Evolutionary conservation across 2,888 invertebrate species (phyloP).

Genomic region (Labia minor): DNA sequence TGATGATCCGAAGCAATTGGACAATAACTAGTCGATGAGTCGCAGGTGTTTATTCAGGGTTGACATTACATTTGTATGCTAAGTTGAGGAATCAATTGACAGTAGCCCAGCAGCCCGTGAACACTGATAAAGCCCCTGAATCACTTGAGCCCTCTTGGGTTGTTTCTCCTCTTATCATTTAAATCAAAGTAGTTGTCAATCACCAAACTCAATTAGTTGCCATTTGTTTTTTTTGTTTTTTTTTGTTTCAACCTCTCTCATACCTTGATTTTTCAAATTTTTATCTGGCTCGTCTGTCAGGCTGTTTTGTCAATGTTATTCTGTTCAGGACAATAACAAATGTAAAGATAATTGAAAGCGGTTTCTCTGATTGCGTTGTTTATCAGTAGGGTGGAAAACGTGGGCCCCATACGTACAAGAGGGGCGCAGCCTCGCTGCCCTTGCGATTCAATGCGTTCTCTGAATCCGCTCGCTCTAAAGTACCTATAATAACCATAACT

Average conservation of each 20-base stretch:
- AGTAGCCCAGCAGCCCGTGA: background rate
- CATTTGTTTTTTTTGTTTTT: conserved; percentile 2
- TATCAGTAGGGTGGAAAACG: conserved; percentile 2
- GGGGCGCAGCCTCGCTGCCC: conserved; percentile 1
- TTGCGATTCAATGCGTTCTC: conserved; percentile 2
- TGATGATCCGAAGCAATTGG: too few species aligned
- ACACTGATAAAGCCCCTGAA: background rate
- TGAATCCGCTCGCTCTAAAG: background rate
- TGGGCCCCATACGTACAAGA: conserved; percentile 8
- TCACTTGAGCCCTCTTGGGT: background rate
- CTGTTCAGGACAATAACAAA: conserved; percentile 13
- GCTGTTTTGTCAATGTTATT: background rate
- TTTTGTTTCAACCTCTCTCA: background rate
- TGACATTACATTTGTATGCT: background rate
- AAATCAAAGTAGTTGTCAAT: background rate
- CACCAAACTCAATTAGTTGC: background rate
- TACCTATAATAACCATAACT: conserved; percentile 13
- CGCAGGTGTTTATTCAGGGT: too few species aligned
- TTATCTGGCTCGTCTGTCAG: background rate
- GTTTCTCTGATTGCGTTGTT: conserved; percentile 8
- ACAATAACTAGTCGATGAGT: too few species aligned
- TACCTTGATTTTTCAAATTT: background rate
- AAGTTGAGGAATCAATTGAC: conserved; percentile 3
- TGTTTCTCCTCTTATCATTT: background rate
- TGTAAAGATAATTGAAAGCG: conserved; percentile 1